Base-by-base conservation (phyloP, 1,140 invertebrate genomes). In the Phymorhynchus buccinoides region DNA sequence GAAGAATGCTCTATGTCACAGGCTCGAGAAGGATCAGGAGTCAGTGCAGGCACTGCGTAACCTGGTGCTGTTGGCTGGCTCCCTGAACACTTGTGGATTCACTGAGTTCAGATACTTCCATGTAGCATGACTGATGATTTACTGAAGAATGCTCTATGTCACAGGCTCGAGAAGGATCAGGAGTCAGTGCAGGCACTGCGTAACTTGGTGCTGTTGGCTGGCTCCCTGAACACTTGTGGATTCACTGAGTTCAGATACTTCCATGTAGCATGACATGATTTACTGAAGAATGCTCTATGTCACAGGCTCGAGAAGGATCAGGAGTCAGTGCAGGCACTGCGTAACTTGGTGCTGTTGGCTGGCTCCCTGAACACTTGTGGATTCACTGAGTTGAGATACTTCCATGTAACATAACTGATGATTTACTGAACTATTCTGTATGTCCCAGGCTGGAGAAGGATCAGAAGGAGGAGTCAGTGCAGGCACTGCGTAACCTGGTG, bases 331-430 rank as follows among this genome's bases (percentile, higher is more conserved):
- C 92, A 98, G 88, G 97, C 98, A 7, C 96, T 98, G 73, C 94
- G 97, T 85, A 99, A 99, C 94, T 94, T 99, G 84, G 97, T 99
- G 1, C 94, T 99, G 66, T 96, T 99, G 95, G 95, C 99, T 85
- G 97, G 97, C 12, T 98, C 97, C 30, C 95, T 99, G 42, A 97
- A 97, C 90, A 98, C 97, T 94, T 99, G 97, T 93, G 98, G 98
- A 66, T 97, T 96, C 91, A 96, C 96, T 7, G 97, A 98, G 93
- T 94, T 99, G 73, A n/a, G n/a, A n/a, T n/a, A n/a, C n/a, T n/a
- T n/a, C n/a, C n/a, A n/a, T n/a, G n/a, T n/a, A n/a, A n/a, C n/a
- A n/a, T n/a, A n/a, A n/a, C n/a, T n/a, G n/a, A n/a, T n/a, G n/a
- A n/a, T n/a, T n/a, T n/a, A n/a, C n/a, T n/a, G n/a, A n/a, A n/a